These are phyloP conservation scores for Sylvilagus bachmani DNA, from an alignment of 2,113 vertebrate species.

Conservation along the genomic window DNA sequence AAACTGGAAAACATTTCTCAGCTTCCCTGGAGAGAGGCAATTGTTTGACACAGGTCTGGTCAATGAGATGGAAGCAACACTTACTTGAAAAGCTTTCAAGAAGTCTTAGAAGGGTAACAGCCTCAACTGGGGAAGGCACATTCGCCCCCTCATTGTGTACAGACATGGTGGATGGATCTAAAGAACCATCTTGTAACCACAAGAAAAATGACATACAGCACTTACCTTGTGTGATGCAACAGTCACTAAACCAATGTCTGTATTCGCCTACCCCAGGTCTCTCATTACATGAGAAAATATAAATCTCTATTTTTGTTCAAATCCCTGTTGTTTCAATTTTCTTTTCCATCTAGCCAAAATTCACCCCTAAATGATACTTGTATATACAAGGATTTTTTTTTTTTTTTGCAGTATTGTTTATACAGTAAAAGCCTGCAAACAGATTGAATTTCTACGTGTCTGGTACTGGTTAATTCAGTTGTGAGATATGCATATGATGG, in stretches of 20 bases:
- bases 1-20: slow-evolving; percentile 31
- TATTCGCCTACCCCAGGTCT: not conserved
- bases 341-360: slow-evolving; percentile 27
- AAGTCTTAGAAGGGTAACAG: slow-evolving; percentile 9
- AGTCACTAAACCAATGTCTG: not conserved
- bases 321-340: slow-evolving; percentile 3
- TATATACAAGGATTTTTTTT: slow-evolving; percentile 22
- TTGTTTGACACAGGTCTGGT: not conserved
- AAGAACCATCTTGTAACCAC: not conserved
- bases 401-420: not conserved
- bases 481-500: not conserved
- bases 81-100: not conserved
- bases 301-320: slow-evolving; percentile 14
- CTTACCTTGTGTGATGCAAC: not conserved
- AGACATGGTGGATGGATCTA: not conserved
- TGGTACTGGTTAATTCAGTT: slow-evolving; percentile 30
- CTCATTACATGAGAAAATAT: slow-evolving; percentile 43
- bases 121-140: not conserved
- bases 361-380: slow-evolving; percentile 20
- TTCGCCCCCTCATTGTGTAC: not conserved
- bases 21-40: not conserved
- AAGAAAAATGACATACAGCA: not conserved
- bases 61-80: not conserved
- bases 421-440: slow-evolving; percentile 26
- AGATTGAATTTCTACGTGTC: not conserved